Evolutionary conservation across 2,113 vertebrate species (phyloP).

Genomic region (Megaceryle torquata): DNA sequence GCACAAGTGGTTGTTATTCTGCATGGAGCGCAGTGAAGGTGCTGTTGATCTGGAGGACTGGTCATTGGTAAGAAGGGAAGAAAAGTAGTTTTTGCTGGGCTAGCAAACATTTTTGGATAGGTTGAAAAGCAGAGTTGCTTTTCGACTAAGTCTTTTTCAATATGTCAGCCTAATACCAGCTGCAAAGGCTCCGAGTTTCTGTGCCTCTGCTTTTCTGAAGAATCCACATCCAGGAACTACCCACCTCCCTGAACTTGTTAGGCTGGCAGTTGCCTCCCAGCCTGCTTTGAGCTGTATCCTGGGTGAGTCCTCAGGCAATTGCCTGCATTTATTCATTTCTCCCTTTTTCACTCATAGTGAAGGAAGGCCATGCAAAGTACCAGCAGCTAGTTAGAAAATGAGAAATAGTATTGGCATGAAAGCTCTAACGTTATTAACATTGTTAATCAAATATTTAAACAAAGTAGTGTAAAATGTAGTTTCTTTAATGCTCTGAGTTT

Average conservation of each 20-base stretch:
- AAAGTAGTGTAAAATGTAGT: not conserved
- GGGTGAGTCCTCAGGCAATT: not conserved
- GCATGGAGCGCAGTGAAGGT: accelerated
- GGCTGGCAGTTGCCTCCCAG: accelerated
- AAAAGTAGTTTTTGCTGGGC: not conserved
- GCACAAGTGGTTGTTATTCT: accelerated
- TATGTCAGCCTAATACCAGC: not conserved
- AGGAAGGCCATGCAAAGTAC: not conserved
- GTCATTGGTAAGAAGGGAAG: accelerated
- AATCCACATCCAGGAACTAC: not conserved
- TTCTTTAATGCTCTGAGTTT: not conserved
- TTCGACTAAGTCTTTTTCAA: not conserved
- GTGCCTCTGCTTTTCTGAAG: not conserved
- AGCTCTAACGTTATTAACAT: not conserved
- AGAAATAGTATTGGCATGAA: not conserved
- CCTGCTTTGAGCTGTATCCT: not conserved
- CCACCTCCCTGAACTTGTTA: not conserved
- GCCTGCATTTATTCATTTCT: not conserved
- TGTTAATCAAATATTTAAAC: not conserved
- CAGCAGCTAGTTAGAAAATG: not conserved
- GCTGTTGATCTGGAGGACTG: not conserved
- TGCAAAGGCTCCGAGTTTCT: not conserved
- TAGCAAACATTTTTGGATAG: not conserved
- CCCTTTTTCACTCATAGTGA: not conserved
- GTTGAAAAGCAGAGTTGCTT: not conserved